phyloP scores from a whole-genome alignment of 2,797 vertebrate species.

The Helostoma temminkii region DNA sequence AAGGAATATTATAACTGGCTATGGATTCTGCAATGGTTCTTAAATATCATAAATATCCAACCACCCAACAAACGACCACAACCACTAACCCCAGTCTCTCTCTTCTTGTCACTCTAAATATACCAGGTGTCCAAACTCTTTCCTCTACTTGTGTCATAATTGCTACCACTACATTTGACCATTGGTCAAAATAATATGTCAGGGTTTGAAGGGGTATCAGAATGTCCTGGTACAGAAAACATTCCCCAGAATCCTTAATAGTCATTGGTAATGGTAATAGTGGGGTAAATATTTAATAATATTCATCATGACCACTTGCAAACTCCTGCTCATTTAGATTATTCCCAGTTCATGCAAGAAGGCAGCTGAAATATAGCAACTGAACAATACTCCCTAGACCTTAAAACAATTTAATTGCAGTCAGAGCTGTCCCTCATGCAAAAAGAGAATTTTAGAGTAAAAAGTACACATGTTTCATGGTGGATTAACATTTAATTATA shows the following conservation, averaged over 20 bases:
- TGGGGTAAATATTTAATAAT: not conserved
- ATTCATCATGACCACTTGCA: not conserved
- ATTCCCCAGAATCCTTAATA: not conserved
- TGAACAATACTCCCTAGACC: conserved; percentile 1
- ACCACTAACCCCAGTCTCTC: too few species aligned
- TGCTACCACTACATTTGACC: too few species aligned
- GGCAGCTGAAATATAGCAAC: not conserved
- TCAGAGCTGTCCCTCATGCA: conserved; percentile 8
- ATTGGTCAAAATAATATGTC: too few species aligned
- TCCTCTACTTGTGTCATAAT: too few species aligned
- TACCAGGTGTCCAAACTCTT: too few species aligned
- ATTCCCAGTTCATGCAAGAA: conserved; percentile 1
- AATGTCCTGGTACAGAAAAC: not conserved
- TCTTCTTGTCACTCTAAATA: too few species aligned
- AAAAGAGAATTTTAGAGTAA: conserved; percentile 22
- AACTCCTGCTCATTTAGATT: conserved; percentile 23
- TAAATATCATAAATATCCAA: too few species aligned
- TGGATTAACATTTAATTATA: conserved; percentile 68
- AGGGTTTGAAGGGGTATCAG: not conserved
- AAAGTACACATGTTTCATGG: conserved; percentile 24
- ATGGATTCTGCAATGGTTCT: not conserved
- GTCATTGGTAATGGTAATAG: not conserved
- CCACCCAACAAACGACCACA: too few species aligned
- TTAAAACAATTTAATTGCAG: conserved; percentile 30
- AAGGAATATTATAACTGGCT: too few species aligned